These are phyloP conservation scores for Dascyllus trimaculatus DNA, from an alignment of 2,113 vertebrate species.

Conservation along the genomic window DNA sequence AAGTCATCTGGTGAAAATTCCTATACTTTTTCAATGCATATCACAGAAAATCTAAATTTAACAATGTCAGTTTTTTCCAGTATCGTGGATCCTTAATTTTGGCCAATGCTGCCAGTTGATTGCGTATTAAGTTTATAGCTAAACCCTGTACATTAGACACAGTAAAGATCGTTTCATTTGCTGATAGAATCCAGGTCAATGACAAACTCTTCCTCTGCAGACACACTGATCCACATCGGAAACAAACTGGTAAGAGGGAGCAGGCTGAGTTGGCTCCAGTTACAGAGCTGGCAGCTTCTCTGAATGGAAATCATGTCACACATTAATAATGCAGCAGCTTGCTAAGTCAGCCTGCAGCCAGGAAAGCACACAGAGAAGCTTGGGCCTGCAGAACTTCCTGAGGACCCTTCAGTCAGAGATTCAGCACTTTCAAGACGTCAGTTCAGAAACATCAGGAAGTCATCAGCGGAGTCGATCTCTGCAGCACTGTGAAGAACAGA, in stretches of 20 bases:
- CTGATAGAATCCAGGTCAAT: conserved; percentile 23
- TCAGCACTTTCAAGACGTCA: neutral
- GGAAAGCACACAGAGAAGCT: neutral
- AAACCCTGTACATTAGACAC: neutral
- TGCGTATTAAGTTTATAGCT: too few relatives aligned
- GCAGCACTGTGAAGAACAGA: neutral
- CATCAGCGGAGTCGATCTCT: neutral
- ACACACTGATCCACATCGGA: conserved; percentile 23
- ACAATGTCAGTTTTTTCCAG: too few relatives aligned
- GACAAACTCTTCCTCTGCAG: neutral
- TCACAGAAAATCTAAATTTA: too few relatives aligned
- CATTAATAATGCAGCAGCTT: conserved; percentile 54
- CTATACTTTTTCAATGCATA: too few relatives aligned
- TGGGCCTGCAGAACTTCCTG: neutral
- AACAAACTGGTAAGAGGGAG: neutral
- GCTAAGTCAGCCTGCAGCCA: conserved; percentile 25
- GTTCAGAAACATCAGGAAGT: neutral
- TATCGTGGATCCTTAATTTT: too few relatives aligned
- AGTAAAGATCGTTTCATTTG: neutral
- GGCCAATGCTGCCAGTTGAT: too few relatives aligned
- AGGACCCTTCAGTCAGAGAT: neutral
- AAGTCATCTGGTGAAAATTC: too few relatives aligned
- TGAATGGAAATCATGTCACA: conserved; percentile 62
- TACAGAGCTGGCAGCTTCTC: conserved; percentile 22
- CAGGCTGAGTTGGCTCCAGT: conserved; percentile 26